Base-by-base conservation (phyloP, 2,113 vertebrate genomes). In the Corythoichthys haematopterus region DNA sequence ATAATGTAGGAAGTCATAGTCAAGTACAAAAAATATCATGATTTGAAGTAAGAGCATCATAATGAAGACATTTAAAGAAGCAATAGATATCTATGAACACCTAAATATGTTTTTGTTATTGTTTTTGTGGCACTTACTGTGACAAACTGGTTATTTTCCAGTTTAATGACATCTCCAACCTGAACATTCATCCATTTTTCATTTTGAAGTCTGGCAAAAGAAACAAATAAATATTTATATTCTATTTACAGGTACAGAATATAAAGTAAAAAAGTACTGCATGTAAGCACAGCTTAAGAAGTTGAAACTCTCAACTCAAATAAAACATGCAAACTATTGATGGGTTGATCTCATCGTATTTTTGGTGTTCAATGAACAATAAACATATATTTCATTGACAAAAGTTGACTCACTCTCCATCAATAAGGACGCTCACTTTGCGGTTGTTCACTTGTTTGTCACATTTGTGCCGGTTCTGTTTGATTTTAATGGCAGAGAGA, bases 121-220 rank as follows among this genome's bases (percentile, higher is more conserved):
- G 20, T 28, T 28, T 28, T 65, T 6, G 35, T 13, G 1, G 36
- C 16, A 84, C 94, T 93, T 69, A 98, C 97, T 3, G 94, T 95
- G 50, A 98, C 95, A 84, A 93, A 93, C 80, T 95, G 90, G 67
- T 98, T 94, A 70, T 93, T 98, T 84, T 94, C 89, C 85, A 99
- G 84, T 82, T 94, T 96, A 80, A 98, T 91, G 75, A 98, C 93
- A 80, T 98, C 95, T 16, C 97, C 97, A 37, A 98, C 97, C 84
- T 95, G 93, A 66, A 99, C 90, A 52, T 96, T 93, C 94, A 93
- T 95, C 97, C 96, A 98, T 87, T 93, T 96, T 70, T 96, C 93
- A n/a, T 84, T 91, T 65, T 80, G 89, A 51, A 98, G 68, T 78
- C 97, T 99, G 83, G 16, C 50, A 51, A 50, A 71, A 45, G 6